These are phyloP conservation scores for Cryptus armator DNA, from an alignment of 2,888 invertebrate species.

Conservation along the genomic window DNA sequence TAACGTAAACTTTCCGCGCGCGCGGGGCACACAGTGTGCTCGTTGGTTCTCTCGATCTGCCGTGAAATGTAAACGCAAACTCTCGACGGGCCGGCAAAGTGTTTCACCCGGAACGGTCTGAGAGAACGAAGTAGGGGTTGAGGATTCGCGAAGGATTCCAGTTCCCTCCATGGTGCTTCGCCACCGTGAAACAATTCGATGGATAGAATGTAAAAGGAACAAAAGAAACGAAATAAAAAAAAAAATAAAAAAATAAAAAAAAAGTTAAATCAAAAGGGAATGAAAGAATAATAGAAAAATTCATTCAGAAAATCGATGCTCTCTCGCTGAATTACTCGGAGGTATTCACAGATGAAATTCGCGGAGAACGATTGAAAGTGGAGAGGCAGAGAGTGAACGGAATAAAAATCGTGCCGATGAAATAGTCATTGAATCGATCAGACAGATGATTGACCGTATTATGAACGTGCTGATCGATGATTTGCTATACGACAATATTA, in stretches of 20 bases:
- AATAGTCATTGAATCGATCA: background rate
- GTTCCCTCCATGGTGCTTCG: background rate
- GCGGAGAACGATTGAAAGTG: background rate
- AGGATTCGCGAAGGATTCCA: background rate
- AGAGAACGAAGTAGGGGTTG: background rate
- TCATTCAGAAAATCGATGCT: background rate
- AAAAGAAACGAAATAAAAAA: background rate
- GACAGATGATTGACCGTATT: background rate
- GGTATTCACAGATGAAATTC: background rate
- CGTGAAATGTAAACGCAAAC: constrained; percentile 67
- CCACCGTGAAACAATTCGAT: constrained; percentile 10
- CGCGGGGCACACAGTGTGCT: constrained; percentile 3
- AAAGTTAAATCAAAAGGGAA: no score
- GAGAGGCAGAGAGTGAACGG: background rate
- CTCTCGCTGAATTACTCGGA: background rate
- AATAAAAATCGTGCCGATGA: background rate
- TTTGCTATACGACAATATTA: background rate
- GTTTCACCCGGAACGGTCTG: constrained; percentile 53
- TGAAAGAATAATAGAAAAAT: background rate
- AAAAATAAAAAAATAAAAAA: background rate
- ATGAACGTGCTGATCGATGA: background rate
- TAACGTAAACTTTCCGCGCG: constrained; percentile 50
- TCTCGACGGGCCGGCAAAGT: constrained; percentile 61
- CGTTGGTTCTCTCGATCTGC: constrained; percentile 42
- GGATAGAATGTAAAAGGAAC: background rate